Percentiles rank a stretch among this genome's conserved stretches.
phyloP scores from a whole-genome alignment of 64 coral and sea anemone genomes.

The Acropora tenuis region DNA sequence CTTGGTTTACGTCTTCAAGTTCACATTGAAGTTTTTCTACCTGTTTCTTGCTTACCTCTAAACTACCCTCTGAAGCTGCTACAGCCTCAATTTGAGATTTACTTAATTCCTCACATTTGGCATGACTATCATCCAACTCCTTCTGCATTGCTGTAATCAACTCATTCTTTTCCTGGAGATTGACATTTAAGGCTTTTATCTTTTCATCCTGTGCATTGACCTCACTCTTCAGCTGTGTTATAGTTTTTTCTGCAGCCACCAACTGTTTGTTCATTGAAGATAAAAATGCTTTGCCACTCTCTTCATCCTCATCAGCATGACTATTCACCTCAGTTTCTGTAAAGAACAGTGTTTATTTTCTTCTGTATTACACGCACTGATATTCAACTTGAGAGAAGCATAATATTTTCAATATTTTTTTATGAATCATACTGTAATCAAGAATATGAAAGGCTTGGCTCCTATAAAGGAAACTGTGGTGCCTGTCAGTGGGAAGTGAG shows the following conservation, averaged over 20 bases:
- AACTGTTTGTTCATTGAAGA: conserved; percentile 13
- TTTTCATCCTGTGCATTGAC: background rate
- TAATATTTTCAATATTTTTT: too few species aligned
- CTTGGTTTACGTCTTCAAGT: conserved; percentile 35
- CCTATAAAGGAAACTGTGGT: too few species aligned
- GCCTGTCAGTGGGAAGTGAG: too few species aligned
- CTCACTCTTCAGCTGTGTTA: conserved; percentile 27
- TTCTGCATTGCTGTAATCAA: background rate
- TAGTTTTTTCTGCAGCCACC: conserved; percentile 22
- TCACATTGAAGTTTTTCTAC: conserved; percentile 54
- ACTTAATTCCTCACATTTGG: background rate
- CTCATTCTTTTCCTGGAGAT: conserved; percentile 12
- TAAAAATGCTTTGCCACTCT: background rate
- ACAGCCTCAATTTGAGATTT: background rate
- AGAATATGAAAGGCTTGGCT: too few species aligned
- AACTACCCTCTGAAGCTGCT: conserved; percentile 4
- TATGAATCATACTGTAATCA: too few species aligned
- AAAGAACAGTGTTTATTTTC: background rate
- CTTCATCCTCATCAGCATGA: background rate
- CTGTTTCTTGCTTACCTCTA: background rate
- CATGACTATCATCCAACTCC: conserved; percentile 2
- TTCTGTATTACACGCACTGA: background rate
- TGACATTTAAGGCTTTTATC: background rate
- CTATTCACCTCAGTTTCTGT: background rate
- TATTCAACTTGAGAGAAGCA: too few species aligned